Conservation (phyloP, 2,113 vertebrate species). For the Brachypodius melanocephalos region DNA sequence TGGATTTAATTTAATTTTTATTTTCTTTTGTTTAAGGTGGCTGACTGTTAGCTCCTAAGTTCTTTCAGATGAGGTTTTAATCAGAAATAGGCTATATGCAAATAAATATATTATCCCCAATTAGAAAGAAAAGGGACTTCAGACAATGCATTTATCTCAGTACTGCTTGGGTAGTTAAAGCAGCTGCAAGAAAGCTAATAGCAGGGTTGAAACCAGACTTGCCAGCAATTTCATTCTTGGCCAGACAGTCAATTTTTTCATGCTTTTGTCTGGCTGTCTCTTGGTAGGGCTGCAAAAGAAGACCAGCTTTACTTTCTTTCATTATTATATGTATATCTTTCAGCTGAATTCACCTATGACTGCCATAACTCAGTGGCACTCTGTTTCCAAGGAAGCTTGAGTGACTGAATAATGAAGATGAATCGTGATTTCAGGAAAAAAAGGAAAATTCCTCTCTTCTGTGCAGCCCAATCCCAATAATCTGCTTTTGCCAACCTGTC, state of each 20-base stretch:
- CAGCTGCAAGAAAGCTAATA: slow-evolving; percentile 19
- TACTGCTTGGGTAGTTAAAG: not conserved
- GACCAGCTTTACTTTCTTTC: slow-evolving; percentile 51
- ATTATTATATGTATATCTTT: slow-evolving; percentile 10
- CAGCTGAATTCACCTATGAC: slow-evolving; percentile 11
- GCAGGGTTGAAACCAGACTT: slow-evolving; percentile 22
- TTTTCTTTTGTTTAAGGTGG: not conserved
- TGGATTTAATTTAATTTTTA: not conserved
- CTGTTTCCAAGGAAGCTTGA: not conserved
- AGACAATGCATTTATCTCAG: not conserved
- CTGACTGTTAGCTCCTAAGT: not conserved
- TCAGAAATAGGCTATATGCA: not conserved
- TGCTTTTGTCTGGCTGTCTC: slow-evolving; percentile 60
- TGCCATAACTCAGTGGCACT: slow-evolving; percentile 2
- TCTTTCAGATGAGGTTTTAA: not conserved
- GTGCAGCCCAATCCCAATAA: not conserved
- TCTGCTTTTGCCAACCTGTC: not conserved
- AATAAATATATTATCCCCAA: not conserved
- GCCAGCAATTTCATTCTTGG: slow-evolving; percentile 55
- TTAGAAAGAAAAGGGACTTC: not conserved
- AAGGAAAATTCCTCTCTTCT: not conserved
- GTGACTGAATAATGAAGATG: slow-evolving; percentile 10
- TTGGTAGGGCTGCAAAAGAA: slow-evolving; percentile 44
- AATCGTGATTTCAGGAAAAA: not conserved
- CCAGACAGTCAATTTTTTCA: slow-evolving; percentile 60